These are phyloP conservation scores for Chrysochloris asiatica DNA, from an alignment of 2,113 vertebrate species.

Conservation along the genomic window DNA sequence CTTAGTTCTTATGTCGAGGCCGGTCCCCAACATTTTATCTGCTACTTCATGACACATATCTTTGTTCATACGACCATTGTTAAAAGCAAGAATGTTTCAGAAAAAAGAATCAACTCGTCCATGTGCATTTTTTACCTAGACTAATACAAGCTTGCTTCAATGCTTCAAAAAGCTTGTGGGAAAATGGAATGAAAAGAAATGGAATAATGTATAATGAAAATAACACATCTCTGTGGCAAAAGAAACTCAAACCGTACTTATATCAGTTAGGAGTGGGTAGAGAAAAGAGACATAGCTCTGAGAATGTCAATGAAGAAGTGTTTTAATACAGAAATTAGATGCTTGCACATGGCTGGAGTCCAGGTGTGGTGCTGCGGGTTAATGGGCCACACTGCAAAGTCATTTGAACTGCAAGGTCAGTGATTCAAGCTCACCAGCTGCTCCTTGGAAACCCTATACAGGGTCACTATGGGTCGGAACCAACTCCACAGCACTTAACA, in stretches of 20 bases:
- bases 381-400: no score
- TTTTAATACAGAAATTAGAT: not conserved
- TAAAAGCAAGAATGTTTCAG: constrained; percentile 12
- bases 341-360: no score
- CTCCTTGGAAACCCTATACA: no score
- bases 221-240: not conserved
- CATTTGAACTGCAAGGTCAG: no score
- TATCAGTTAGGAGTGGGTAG: not conserved
- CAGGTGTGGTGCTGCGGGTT: no score
- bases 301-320: not conserved
- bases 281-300: not conserved
- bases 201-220: constrained; percentile 17
- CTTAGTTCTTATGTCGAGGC: no score
- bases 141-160: not conserved
- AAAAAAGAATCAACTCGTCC: not conserved
- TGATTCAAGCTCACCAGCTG: no score
- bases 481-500: no score
- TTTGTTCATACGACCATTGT: not conserved
- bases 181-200: no score
- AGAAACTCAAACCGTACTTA: not conserved
- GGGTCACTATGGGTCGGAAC: no score
- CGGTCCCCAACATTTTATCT: no score
- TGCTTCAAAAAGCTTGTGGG: no score
- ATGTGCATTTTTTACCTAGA: not conserved
- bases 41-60: not conserved